Evolutionary conservation across 2,113 vertebrate genomes (phyloP).

Genomic region (Prinia subflava): DNA sequence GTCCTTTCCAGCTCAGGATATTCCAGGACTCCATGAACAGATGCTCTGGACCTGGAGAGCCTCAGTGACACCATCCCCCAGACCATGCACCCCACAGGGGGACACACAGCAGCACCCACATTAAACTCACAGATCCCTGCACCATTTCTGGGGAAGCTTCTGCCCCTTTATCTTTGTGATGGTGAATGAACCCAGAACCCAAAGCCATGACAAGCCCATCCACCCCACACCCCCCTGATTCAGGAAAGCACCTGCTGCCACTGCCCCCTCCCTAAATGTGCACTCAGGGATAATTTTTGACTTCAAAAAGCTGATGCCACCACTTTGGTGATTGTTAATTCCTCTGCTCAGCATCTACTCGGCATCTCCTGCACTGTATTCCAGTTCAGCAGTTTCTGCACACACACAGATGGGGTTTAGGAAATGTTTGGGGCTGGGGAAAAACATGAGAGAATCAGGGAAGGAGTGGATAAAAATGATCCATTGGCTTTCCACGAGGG

Average conservation of each 20-base stretch:
- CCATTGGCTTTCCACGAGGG: accelerated
- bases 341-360: background rate
- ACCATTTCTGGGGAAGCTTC: background rate
- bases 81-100: background rate
- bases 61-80: accelerated
- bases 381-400: slow-evolving; percentile 13
- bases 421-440: background rate
- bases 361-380: background rate
- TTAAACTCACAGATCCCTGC: background rate
- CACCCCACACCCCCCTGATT: background rate
- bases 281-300: slow-evolving; percentile 1
- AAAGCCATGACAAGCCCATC: background rate
- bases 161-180: background rate
- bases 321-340: slow-evolving; percentile 19
- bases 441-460: background rate
- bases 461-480: background rate
- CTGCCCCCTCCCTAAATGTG: background rate
- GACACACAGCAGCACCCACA: background rate
- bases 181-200: background rate
- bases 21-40: background rate
- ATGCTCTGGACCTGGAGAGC: background rate
- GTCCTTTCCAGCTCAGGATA: background rate
- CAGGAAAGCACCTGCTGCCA: background rate
- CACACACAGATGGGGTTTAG: background rate
- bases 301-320: slow-evolving; percentile 38